A percentile compares a stretch with the other conserved stretches of the same genome.
Evolutionary conservation across 2,888 invertebrate species (phyloP).

Genomic region (Incurvaria masculella): DNA sequence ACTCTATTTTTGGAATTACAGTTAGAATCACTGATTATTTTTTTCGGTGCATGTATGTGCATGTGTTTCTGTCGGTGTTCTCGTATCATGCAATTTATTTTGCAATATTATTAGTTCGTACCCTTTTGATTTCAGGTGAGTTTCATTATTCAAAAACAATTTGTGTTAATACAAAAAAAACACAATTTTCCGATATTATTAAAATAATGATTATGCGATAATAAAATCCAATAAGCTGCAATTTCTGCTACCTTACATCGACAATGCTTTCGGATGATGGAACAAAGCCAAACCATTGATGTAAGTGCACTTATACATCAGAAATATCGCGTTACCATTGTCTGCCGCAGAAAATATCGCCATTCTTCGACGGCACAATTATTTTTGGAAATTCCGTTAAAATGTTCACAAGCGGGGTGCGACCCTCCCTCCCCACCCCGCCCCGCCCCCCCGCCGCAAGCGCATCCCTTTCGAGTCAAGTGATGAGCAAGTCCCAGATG

Average conservation of each 20-base stretch:
- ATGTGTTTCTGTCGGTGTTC: too few relatives aligned
- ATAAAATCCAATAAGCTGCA: slow-evolving; percentile 11
- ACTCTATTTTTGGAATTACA: too few relatives aligned
- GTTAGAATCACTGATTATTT: too few relatives aligned
- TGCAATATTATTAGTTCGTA: too few relatives aligned
- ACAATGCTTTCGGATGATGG: not conserved
- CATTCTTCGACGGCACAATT: not conserved
- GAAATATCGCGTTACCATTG: slow-evolving; percentile 39
- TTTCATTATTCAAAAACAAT: too few relatives aligned
- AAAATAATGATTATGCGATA: slow-evolving; percentile 11
- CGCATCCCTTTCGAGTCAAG: slow-evolving; percentile 54
- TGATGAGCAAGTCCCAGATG: slow-evolving; percentile 27
- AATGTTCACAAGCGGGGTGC: slow-evolving; percentile 43
- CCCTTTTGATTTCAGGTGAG: too few relatives aligned
- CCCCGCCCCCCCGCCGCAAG: not conserved
- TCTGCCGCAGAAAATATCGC: too few relatives aligned
- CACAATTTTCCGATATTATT: slow-evolving; percentile 7
- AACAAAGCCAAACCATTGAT: not conserved
- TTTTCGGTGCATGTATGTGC: too few relatives aligned
- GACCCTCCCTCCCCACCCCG: slow-evolving; percentile 11
- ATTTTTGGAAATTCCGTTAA: slow-evolving; percentile 34
- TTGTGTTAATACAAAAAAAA: not conserved
- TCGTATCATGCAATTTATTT: too few relatives aligned
- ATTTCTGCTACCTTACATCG: not conserved
- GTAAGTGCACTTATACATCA: not conserved